phyloP scores from a whole-genome alignment of 2,113 vertebrate species.

The Dasypus novemcinctus region DNA sequence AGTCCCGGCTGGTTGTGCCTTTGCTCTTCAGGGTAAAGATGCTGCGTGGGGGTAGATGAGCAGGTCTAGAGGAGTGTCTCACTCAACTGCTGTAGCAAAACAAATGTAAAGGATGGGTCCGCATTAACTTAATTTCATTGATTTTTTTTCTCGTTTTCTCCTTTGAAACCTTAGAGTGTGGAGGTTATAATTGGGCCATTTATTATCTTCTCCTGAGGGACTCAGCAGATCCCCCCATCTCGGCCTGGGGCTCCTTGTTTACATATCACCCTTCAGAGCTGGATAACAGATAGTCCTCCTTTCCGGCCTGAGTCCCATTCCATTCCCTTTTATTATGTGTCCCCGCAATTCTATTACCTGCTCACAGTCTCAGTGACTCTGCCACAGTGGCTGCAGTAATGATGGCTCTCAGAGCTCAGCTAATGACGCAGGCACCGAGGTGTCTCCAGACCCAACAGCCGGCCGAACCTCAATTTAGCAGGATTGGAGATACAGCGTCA shows the following conservation, averaged over 20 bases:
- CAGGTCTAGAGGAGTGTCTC: background rate
- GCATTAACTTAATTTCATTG: conserved; percentile 77
- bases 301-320: conserved; percentile 75
- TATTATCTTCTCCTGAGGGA: conserved; percentile 74
- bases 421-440: conserved; percentile 72
- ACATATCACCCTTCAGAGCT: conserved; percentile 81
- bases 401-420: conserved; percentile 78
- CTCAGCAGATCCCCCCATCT: background rate
- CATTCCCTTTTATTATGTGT: conserved; percentile 82
- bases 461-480: conserved; percentile 61
- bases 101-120: conserved; percentile 34
- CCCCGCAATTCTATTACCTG: conserved; percentile 83
- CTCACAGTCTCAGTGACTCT: conserved; percentile 70
- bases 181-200: conserved; percentile 82
- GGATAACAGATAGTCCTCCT: conserved; percentile 79
- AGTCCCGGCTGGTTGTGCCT: background rate
- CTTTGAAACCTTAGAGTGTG: conserved; percentile 63
- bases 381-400: conserved; percentile 67
- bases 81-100: background rate
- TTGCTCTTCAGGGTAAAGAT: conserved; percentile 1
- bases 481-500: conserved; percentile 8
- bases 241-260: conserved; percentile 78
- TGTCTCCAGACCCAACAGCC: conserved; percentile 65
- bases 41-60: background rate
- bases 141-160: conserved; percentile 32